Conservation (phyloP, 1,140 invertebrate genomes). For the Asobara japonica region DNA sequence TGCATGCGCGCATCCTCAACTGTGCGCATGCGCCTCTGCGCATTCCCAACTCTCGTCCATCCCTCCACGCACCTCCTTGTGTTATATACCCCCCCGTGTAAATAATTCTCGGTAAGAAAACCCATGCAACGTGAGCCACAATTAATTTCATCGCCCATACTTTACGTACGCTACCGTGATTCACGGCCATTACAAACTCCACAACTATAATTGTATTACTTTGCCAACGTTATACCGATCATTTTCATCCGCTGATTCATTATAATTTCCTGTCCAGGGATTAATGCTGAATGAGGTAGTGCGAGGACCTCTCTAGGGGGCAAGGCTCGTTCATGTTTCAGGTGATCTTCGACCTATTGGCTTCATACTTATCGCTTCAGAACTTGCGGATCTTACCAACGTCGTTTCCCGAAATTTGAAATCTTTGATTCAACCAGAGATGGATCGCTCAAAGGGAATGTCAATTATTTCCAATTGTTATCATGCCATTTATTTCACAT, state of each 20-base stretch:
- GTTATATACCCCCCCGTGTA: neutral
- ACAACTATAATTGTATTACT: constrained; percentile 21
- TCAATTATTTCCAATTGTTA: too few species aligned
- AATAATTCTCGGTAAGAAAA: neutral
- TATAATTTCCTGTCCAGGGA: neutral
- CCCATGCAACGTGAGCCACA: constrained; percentile 22
- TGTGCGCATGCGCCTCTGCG: neutral
- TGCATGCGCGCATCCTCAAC: constrained; percentile 47
- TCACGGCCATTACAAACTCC: constrained; percentile 14
- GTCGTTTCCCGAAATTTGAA: too few species aligned
- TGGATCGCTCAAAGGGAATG: too few species aligned
- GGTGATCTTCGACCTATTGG: too few species aligned
- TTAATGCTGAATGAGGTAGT: neutral
- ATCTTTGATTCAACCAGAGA: too few species aligned
- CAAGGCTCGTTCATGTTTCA: neutral
- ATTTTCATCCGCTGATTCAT: neutral
- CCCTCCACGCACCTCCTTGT: constrained; percentile 10
- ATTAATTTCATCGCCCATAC: constrained; percentile 27
- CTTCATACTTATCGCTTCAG: too few species aligned
- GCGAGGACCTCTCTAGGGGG: neutral
- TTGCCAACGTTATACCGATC: constrained; percentile 7
- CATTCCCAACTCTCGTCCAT: constrained; percentile 37
- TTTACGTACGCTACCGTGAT: constrained; percentile 24
- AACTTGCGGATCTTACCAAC: too few species aligned
- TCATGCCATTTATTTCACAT: too few species aligned